A percentile compares a stretch with the other conserved stretches of the same genome.
Evolutionary conservation across 2,888 invertebrate genomes (phyloP).

Genomic region (Coremacera marginata): DNA sequence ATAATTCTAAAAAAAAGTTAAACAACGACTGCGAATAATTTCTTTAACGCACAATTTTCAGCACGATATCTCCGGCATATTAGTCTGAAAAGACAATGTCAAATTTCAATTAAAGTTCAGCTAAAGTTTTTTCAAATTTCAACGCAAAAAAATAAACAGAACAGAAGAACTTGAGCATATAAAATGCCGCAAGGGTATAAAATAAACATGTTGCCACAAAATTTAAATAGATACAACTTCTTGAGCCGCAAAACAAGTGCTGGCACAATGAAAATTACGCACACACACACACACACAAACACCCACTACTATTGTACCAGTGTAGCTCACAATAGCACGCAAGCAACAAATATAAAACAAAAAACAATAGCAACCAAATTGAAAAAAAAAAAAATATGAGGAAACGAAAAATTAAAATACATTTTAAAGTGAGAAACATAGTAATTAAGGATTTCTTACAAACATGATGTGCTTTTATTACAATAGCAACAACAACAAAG

Average conservation of each 20-base stretch:
- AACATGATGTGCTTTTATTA: constrained; percentile 34
- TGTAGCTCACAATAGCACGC: neutral
- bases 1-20: neutral
- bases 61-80: neutral
- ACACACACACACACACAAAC: constrained; percentile 26
- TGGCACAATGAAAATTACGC: neutral
- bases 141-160: neutral
- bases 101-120: constrained; percentile 37
- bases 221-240: constrained; percentile 66
- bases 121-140: constrained; percentile 22
- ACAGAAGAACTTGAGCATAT: constrained; percentile 15
- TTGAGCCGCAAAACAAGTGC: constrained; percentile 43
- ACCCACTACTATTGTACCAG: neutral
- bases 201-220: constrained; percentile 66
- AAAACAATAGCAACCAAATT: neutral
- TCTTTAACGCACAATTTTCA: constrained; percentile 12
- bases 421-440: constrained; percentile 59
- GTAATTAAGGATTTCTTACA: constrained; percentile 38
- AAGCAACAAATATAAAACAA: constrained; percentile 23
- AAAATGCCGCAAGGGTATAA: constrained; percentile 57
- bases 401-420: constrained; percentile 59
- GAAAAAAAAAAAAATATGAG: neutral
- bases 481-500: constrained; percentile 42
- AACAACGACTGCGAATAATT: neutral
- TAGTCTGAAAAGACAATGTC: constrained; percentile 3